Evolutionary conservation across 2,113 vertebrate species (phyloP).

Genomic region (Motacilla tschutschensis): DNA sequence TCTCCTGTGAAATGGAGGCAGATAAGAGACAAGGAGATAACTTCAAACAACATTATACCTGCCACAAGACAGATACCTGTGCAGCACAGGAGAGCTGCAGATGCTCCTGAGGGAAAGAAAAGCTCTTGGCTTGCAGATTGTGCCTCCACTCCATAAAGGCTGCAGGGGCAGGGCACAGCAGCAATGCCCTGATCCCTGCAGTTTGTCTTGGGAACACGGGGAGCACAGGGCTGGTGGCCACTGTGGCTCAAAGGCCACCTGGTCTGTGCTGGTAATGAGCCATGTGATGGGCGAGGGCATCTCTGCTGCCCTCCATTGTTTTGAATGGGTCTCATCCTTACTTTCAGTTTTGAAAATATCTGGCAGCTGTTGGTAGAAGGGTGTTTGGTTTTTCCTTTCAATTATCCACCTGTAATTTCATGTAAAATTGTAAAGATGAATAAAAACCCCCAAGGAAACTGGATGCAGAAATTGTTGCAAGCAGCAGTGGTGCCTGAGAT

Average conservation of each 20-base stretch:
- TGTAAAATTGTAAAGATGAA: not conserved
- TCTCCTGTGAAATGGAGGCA: not conserved
- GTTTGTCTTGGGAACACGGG: too few species aligned
- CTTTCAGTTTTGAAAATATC: not conserved
- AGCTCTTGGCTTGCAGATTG: not conserved
- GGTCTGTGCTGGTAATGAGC: not conserved
- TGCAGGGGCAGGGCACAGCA: not conserved
- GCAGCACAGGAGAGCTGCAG: not conserved
- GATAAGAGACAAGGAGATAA: not conserved
- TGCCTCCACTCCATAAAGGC: rapidly evolving
- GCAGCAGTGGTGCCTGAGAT: not conserved
- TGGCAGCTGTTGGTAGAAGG: not conserved
- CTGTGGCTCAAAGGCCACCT: not conserved
- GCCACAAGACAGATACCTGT: not conserved
- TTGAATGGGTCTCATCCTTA: not conserved
- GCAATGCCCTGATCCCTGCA: not conserved
- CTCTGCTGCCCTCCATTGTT: not conserved
- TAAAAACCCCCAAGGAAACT: not conserved
- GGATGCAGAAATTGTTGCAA: not conserved
- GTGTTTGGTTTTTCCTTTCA: not conserved
- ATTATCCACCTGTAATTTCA: not conserved
- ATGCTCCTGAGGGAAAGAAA: not conserved
- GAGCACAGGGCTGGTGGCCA: rapidly evolving
- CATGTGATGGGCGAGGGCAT: not conserved
- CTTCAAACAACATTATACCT: not conserved